Conservation (phyloP, 92 coral and sea anemone species). For the Porites lobata region DNA sequence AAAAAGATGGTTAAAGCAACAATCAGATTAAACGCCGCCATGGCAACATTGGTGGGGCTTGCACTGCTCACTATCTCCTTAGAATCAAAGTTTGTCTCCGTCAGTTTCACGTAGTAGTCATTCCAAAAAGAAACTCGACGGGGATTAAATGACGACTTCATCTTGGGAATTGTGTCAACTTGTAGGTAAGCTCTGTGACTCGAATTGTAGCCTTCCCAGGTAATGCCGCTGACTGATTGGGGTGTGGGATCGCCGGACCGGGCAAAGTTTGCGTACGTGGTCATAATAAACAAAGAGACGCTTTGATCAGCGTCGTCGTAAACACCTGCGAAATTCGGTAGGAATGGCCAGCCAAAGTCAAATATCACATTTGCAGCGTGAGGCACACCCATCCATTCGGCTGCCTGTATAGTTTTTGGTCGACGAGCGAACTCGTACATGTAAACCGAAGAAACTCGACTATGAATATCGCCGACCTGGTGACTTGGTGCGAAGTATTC, state of each 20-base stretch:
- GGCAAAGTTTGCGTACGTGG: constrained; percentile 51
- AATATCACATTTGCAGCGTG: background rate
- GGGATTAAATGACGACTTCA: constrained; percentile 48
- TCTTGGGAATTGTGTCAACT: constrained; percentile 59
- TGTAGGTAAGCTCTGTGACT: constrained; percentile 48
- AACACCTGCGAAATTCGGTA: background rate
- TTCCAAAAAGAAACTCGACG: constrained; percentile 83
- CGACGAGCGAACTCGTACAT: constrained; percentile 54
- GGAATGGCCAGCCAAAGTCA: background rate
- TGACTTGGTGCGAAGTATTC: constrained; percentile 53
- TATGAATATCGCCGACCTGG: constrained; percentile 42
- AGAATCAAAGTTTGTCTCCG: constrained; percentile 20
- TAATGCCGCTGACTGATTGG: constrained; percentile 46
- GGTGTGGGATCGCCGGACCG: constrained; percentile 56
- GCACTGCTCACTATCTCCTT: background rate
- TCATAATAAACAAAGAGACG: constrained; percentile 40
- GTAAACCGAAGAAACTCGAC: constrained; percentile 35
- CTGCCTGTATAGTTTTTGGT: background rate
- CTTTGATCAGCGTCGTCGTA: constrained; percentile 36
- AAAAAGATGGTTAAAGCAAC: background rate
- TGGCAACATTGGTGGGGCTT: background rate
- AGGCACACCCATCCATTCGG: constrained; percentile 19
- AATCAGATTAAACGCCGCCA: background rate
- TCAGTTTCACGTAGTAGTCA: constrained; percentile 67
- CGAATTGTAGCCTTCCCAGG: constrained; percentile 62